Evolutionary conservation across 2,113 vertebrate species (phyloP).

Genomic region (Peromyscus leucopus): DNA sequence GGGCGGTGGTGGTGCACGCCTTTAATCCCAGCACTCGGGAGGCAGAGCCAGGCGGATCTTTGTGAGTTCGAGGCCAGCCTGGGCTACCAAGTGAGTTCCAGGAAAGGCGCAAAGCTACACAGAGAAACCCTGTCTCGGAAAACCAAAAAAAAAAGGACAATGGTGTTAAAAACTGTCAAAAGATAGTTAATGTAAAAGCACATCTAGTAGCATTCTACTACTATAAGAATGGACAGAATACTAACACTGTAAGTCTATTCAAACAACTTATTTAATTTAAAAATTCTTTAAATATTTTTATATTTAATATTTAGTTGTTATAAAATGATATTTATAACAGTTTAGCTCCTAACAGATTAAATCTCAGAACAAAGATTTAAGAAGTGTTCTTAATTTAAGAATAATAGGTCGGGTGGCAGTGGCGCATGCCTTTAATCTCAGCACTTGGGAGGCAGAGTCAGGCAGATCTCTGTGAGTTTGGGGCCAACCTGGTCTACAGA

Average conservation of each 20-base stretch:
- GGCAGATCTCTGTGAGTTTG: no score
- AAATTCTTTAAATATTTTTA: not conserved
- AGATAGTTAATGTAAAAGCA: not conserved
- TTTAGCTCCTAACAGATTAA: constrained; percentile 47
- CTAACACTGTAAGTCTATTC: constrained; percentile 32
- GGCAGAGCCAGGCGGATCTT: no score
- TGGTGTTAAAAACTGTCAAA: not conserved
- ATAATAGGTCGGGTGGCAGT: not conserved
- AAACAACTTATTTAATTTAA: not conserved
- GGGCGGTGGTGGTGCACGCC: no score
- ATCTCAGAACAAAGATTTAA: constrained; percentile 32
- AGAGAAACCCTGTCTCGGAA: no score
- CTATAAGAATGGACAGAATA: not conserved
- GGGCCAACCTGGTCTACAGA: no score
- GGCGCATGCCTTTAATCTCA: no score
- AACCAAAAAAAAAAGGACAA: constrained; percentile 12
- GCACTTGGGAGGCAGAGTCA: no score
- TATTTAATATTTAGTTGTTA: constrained; percentile 9
- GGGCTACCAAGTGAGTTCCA: no score
- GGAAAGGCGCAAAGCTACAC: no score
- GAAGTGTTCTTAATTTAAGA: constrained; percentile 42
- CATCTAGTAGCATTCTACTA: not conserved
- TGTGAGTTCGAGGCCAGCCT: no score
- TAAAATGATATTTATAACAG: constrained; percentile 7
- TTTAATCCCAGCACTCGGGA: no score